These are phyloP conservation scores for Chionis minor DNA, from an alignment of 2,113 vertebrate species.

Conservation along the genomic window DNA sequence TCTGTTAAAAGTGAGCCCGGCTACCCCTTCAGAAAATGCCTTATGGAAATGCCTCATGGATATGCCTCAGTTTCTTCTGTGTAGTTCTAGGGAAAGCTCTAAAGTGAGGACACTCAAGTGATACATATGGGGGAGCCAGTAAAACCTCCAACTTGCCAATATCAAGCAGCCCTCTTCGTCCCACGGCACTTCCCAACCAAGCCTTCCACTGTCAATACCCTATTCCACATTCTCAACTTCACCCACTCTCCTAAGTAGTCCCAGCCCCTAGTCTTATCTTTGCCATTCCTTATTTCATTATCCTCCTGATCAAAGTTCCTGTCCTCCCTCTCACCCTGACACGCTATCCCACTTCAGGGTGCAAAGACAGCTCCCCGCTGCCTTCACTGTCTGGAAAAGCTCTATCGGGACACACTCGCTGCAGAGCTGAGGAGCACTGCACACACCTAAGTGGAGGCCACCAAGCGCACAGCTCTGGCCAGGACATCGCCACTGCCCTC, in stretches of 20 bases:
- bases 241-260: neutral
- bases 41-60: neutral
- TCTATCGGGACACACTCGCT: neutral
- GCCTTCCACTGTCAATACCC: neutral
- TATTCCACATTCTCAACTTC: neutral
- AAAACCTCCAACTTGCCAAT: neutral
- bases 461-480: neutral
- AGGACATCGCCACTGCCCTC: neutral
- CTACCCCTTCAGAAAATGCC: neutral
- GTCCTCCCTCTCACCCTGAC: neutral
- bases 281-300: neutral
- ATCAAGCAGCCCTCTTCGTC: neutral
- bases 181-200: neutral
- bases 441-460: neutral
- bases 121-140: neutral
- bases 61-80: neutral
- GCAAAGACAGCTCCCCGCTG: neutral
- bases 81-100: neutral
- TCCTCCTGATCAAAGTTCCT: neutral
- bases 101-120: neutral
- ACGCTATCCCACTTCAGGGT: accelerated
- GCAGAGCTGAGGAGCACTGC: neutral
- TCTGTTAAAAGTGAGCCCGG: neutral
- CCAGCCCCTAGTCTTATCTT: neutral
- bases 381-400: neutral